Evolutionary conservation across 2,888 invertebrate genomes (phyloP), one percentile per base, ranked within the genome.

Genomic region (Yponomeuta cagnagella): DNA sequence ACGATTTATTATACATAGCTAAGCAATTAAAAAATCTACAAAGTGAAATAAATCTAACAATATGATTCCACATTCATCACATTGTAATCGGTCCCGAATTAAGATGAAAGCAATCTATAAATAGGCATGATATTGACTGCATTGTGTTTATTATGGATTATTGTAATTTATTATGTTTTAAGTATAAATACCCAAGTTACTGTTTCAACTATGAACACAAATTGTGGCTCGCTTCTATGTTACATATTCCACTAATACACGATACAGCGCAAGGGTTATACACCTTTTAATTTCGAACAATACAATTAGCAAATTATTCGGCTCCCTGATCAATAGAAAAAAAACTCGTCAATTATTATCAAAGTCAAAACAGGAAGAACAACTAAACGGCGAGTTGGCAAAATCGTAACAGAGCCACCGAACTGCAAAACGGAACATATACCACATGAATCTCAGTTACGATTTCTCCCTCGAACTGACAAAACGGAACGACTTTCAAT

Each of bases 191-290:
- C 84, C 87, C 78, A 79, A 86, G 82, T 86, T 80, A 85, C 86
- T 83, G 89, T 85, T 88, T 85, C 83, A 77, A 82, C 85, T 87
- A 84, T 90, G 92, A 90, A 91, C 92, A 92, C 92, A 92, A 89
- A 87, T 86, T 80, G 90, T 90, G 90, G 90, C 83, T 87, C 83
- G 84, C 83, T 82, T 86, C 82, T 84, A 84, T 78, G 75, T 82
- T 81, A 80, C 79, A 84, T 81, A 81, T 84, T 84, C 82, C 83
- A 86, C 87, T 87, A 86, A 80, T 82, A 83, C 84, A 84, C 82
- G 78, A 80, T 83, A 86, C 83, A 83, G 82, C 82, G 82, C 84
- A 77, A 84, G 82, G 84, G 84, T 81, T 80, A 82, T 79, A 83
- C 79, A 82, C 80, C 80, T 80, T 82, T 78, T 15, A 58, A 79